A percentile compares a stretch with the other conserved stretches of the same genome.
Conservation (phyloP, 2,113 vertebrate species). For the Ageneiosus marmoratus region DNA sequence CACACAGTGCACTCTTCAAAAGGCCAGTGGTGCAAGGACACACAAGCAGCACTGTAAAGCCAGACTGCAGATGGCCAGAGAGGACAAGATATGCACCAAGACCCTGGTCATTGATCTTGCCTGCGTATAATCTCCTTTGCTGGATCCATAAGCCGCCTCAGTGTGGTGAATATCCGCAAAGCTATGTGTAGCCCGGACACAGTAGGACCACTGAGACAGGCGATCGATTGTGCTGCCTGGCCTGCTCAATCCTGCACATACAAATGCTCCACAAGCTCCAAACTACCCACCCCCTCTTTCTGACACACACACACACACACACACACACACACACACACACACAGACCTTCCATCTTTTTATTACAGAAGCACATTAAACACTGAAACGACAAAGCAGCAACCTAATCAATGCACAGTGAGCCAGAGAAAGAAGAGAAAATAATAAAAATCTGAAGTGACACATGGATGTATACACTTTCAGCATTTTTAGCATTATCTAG, state of each 20-base stretch:
- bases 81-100: slow-evolving; percentile 42
- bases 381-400: neutral
- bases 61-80: slow-evolving; percentile 46
- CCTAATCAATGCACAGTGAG: slow-evolving; percentile 65
- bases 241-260: slow-evolving; percentile 50
- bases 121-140: slow-evolving; percentile 66
- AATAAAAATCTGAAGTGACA: slow-evolving; percentile 33
- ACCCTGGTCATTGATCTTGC: slow-evolving; percentile 67
- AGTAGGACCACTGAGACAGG: slow-evolving; percentile 61
- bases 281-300: slow-evolving; percentile 13
- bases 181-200: slow-evolving; percentile 47
- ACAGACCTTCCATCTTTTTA: slow-evolving; percentile 8
- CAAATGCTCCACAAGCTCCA: slow-evolving; percentile 54
- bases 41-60: slow-evolving; percentile 31
- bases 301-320: slow-evolving; percentile 20
- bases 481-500: slow-evolving; percentile 19
- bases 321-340: slow-evolving; percentile 45
- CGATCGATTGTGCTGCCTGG: slow-evolving; percentile 64
- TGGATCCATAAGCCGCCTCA: slow-evolving; percentile 61
- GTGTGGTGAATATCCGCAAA: slow-evolving; percentile 58
- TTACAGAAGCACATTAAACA: slow-evolving; percentile 19
- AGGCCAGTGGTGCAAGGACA: slow-evolving; percentile 47
- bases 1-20: slow-evolving; percentile 41
- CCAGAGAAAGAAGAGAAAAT: slow-evolving; percentile 30
- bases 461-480: slow-evolving; percentile 52